phyloP scores from a whole-genome alignment of 1,140 invertebrate genomes.

The Drepana arcuata region DNA sequence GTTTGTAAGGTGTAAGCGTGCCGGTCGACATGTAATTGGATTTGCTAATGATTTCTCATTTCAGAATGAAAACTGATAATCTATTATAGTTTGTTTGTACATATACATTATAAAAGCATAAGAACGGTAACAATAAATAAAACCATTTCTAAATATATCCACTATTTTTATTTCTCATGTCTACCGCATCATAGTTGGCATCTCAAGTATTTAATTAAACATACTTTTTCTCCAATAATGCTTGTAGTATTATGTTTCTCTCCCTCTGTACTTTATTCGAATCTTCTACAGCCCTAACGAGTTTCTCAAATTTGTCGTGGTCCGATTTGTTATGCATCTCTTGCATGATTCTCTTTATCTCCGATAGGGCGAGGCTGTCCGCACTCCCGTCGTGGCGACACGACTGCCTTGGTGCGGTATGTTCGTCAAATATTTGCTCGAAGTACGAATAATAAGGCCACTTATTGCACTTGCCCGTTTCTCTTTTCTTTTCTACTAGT shows the following conservation, averaged over 20 bases:
- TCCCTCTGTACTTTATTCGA: constrained; percentile 59
- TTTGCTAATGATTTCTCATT: constrained; percentile 58
- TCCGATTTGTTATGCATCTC: constrained; percentile 20
- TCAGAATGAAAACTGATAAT: constrained; percentile 61
- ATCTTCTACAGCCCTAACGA: constrained; percentile 42
- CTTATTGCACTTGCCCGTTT: constrained; percentile 33
- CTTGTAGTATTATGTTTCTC: constrained; percentile 51
- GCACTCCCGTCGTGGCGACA: constrained; percentile 17
- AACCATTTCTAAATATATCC: constrained; percentile 62
- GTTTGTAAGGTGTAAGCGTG: constrained; percentile 33
- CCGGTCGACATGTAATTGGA: constrained; percentile 39
- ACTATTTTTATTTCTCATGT: constrained; percentile 18
- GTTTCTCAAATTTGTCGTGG: constrained; percentile 42
- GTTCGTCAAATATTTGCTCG: constrained; percentile 51
- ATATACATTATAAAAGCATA: constrained; percentile 66
- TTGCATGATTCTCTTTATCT: constrained; percentile 37
- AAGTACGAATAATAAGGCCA: constrained; percentile 60
- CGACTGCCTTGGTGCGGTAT: constrained; percentile 10
- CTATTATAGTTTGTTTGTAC: constrained; percentile 69
- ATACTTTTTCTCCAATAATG: constrained; percentile 37
- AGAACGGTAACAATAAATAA: constrained; percentile 64
- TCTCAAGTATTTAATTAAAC: too few species aligned
- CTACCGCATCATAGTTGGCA: constrained; percentile 8
- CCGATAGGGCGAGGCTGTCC: constrained; percentile 26
- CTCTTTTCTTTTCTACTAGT: constrained; percentile 36